phyloP scores from a whole-genome alignment of 2,797 vertebrate genomes.

The Gadopsis bispinosus region DNA sequence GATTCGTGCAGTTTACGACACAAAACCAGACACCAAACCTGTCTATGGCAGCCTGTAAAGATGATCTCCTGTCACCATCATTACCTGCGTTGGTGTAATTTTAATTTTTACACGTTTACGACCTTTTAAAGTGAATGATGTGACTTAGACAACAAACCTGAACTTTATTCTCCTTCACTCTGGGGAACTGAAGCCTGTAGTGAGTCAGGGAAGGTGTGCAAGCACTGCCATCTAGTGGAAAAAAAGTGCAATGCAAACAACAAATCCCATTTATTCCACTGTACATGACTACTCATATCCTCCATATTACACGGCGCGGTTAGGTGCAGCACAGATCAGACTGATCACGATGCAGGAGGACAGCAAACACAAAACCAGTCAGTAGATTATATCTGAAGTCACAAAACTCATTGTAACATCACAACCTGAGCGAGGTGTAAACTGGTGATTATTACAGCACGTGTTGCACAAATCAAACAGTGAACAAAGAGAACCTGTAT shows the following conservation, averaged over 20 bases:
- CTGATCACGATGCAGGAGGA: conserved; percentile 5
- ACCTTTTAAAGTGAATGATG: neutral
- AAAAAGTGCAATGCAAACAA: conserved; percentile 29
- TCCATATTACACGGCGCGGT: neutral
- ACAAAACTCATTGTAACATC: conserved; percentile 28
- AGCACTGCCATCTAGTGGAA: conserved; percentile 65
- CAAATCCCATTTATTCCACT: conserved; percentile 54
- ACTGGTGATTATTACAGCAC: conserved; percentile 26
- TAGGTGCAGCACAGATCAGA: neutral
- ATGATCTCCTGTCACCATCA: neutral
- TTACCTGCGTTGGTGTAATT: no score
- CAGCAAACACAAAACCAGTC: neutral
- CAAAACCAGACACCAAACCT: neutral
- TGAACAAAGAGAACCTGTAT: conserved; percentile 42
- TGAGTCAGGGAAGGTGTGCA: conserved; percentile 3
- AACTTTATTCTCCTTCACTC: neutral
- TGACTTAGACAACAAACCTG: neutral
- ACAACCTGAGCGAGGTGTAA: conserved; percentile 46
- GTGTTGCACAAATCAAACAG: conserved; percentile 34
- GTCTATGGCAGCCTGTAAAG: neutral
- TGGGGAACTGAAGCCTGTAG: neutral
- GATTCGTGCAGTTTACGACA: neutral
- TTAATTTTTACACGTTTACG: no score
- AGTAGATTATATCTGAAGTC: neutral
- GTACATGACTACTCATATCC: conserved; percentile 11